Conservation (phyloP, 2,797 vertebrate species). For the Harpagifer antarcticus region DNA sequence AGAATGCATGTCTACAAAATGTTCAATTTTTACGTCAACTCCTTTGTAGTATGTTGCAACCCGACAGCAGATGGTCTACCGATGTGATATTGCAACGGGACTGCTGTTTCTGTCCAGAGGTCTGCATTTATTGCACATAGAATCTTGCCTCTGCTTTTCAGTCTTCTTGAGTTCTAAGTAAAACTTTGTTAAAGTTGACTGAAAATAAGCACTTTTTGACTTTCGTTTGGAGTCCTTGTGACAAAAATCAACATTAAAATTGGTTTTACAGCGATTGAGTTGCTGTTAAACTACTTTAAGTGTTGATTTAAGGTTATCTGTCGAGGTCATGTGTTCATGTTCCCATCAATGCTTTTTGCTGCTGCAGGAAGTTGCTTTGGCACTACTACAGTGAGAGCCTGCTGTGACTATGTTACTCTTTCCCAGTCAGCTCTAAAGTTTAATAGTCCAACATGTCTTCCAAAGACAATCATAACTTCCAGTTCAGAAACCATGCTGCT, state of each 20-base stretch:
- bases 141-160: neutral
- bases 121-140: neutral
- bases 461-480: slow-evolving; percentile 24
- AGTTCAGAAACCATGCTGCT: slow-evolving; percentile 15
- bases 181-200: neutral
- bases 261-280: neutral
- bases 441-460: slow-evolving; percentile 34
- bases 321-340: slow-evolving; percentile 24
- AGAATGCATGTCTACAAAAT: neutral
- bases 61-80: slow-evolving; percentile 41
- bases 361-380: slow-evolving; percentile 32
- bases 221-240: slow-evolving; percentile 1
- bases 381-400: slow-evolving; percentile 1
- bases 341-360: slow-evolving; percentile 7
- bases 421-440: slow-evolving; percentile 21
- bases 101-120: slow-evolving; percentile 2
- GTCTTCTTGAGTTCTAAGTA: neutral
- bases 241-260: slow-evolving; percentile 1
- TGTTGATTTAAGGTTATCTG: slow-evolving; percentile 12
- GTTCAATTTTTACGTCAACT: neutral
- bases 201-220: neutral
- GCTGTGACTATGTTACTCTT: slow-evolving; percentile 39
- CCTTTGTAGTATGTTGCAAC: neutral
- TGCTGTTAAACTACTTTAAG: neutral
- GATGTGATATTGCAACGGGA: slow-evolving; percentile 11